Evolutionary conservation across 2,113 vertebrate species (phyloP), one percentile per base, ranked within the genome.

Genomic region (Epinephelus cyanopodus): DNA sequence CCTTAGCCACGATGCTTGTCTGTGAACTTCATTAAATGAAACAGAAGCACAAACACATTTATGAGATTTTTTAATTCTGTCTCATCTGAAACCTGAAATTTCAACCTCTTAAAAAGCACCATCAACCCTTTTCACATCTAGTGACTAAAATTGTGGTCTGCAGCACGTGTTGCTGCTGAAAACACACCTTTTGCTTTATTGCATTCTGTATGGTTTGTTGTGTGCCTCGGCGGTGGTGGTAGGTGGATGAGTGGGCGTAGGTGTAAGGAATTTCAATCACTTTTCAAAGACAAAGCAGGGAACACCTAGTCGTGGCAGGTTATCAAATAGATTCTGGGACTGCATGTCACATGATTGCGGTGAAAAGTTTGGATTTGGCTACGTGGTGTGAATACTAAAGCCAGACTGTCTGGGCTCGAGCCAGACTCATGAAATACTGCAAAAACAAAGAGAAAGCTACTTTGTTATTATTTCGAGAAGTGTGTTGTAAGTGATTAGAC

Each of bases 251-350:
- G 86, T 80, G 89, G 88, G 85, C 79, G 82, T 74, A 79, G 82
- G 87, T 74, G 90, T 66, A 5, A 83, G 56, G 90, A 93, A 93
- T 93, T 92, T 91, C 91, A 93, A 92, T 92, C 86, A 87, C 84
- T 81, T 86, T 75, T 92, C 89, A 92, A 91, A 92, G 92, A 94
- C 92, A 89, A 90, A 92, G 85, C 79, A 85, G 81, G 77, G 81
- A 90, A 71, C 82, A 81, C 79, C 87, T 80, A 39, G 67, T 79
- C 21, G 73, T 90, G 89, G 88, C 89, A 87, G 89, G 89, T 93
- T 89, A 91, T 94, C 92, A 91, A 85, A 90, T 72, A 87, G 79
- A 90, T 90, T 82, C 74, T 54, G 56, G 84, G 83, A 83, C 87
- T 67, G 48, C 58, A 39, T 82, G 88, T 87, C 86, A 88, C 90